Evolutionary conservation across 2,888 invertebrate species (phyloP).

Genomic region (Chalcosyrphus nemorum): DNA sequence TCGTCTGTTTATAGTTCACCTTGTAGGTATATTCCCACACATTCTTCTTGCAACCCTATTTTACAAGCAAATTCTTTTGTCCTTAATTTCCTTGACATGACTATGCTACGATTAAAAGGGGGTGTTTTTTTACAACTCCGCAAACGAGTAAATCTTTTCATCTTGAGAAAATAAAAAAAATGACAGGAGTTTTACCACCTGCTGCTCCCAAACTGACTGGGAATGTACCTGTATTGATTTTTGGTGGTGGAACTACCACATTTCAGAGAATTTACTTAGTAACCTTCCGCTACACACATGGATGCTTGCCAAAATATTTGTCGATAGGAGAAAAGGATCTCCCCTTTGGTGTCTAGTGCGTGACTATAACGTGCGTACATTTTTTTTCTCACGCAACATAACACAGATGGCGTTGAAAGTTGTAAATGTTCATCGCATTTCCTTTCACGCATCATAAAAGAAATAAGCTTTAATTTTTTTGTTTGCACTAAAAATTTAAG

Average conservation of each 20-base stretch:
- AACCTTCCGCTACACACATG: background rate
- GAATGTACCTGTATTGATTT: conserved; percentile 11
- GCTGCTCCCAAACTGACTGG: background rate
- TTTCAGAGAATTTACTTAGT: background rate
- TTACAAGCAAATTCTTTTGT: conserved; percentile 2
- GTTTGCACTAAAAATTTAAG: background rate
- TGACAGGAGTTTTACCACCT: background rate
- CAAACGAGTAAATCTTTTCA: background rate
- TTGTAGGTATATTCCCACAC: background rate
- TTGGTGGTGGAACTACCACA: background rate
- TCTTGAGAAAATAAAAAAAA: background rate
- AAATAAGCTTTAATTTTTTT: background rate
- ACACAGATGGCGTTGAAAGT: background rate
- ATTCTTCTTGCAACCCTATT: background rate
- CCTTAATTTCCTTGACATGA: conserved; percentile 17
- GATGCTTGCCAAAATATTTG: background rate
- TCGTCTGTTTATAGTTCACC: background rate
- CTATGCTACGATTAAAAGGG: background rate
- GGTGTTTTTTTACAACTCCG: background rate
- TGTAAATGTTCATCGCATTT: background rate
- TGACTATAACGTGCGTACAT: conserved; percentile 1
- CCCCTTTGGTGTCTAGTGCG: background rate
- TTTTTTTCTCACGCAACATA: background rate
- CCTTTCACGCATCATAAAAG: background rate
- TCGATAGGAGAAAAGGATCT: background rate